These are phyloP conservation scores for Hesperophylax magnus DNA, from an alignment of 1,140 invertebrate species.

Conservation along the genomic window DNA sequence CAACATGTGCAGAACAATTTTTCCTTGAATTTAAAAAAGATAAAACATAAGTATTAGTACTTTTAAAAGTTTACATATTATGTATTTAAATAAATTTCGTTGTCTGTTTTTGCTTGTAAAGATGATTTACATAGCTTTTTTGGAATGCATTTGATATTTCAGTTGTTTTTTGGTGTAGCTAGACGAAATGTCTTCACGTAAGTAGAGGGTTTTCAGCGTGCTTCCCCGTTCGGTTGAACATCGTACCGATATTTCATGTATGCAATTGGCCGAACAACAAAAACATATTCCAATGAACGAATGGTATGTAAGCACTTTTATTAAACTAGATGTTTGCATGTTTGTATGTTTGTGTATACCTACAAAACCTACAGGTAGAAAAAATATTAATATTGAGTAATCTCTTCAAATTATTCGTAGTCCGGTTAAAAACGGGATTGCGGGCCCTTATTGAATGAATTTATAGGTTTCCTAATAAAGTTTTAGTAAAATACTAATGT, in stretches of 20 bases:
- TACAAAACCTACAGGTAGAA: too few species aligned
- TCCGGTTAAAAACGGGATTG: too few species aligned
- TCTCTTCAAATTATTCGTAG: too few species aligned
- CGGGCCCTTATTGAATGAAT: too few species aligned
- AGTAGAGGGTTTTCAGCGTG: conserved; percentile 24
- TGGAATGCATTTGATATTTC: not conserved
- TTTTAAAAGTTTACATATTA: too few species aligned
- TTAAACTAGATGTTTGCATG: not conserved
- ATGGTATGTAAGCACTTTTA: conserved; percentile 19
- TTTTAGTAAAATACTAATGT: too few species aligned
- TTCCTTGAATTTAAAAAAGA: too few species aligned
- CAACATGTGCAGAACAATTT: too few species aligned
- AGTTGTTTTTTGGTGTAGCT: conserved; percentile 9
- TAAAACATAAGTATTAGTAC: too few species aligned
- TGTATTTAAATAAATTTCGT: too few species aligned
- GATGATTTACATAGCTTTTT: not conserved
- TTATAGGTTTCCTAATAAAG: too few species aligned
- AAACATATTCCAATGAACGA: not conserved
- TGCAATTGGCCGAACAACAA: conserved; percentile 10
- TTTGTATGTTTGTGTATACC: not conserved
- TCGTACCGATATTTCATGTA: not conserved
- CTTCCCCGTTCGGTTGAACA: conserved; percentile 6
- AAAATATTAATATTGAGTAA: too few species aligned
- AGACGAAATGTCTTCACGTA: conserved; percentile 6
- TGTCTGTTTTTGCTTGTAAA: not conserved